Percentiles rank a stretch among this genome's conserved stretches.
phyloP scores from a whole-genome alignment of 1,140 invertebrate genomes.

The Artemia franciscana region DNA sequence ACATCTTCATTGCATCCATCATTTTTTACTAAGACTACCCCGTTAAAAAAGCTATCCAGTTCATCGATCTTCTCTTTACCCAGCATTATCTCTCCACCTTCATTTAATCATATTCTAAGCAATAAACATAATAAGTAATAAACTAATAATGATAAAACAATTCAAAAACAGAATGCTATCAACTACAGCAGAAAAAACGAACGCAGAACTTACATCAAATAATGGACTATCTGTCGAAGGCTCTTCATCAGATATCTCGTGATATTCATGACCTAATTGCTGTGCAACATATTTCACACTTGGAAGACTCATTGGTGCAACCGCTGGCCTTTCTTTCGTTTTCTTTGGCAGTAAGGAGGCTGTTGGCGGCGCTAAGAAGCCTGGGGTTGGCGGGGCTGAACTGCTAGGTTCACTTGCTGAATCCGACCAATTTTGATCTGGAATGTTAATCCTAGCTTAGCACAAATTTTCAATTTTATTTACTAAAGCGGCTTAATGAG shows the following conservation, averaged over 20 bases:
- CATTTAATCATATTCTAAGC: too few species aligned
- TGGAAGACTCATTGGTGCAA: neutral
- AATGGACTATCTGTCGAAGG: slow-evolving; percentile 25
- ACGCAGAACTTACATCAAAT: slow-evolving; percentile 26
- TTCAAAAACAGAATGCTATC: too few species aligned
- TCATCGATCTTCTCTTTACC: neutral
- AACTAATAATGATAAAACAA: too few species aligned
- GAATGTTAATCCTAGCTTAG: neutral
- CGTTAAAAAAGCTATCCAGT: slow-evolving; percentile 3
- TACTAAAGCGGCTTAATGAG: too few species aligned
- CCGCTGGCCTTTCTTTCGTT: neutral
- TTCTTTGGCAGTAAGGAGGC: neutral
- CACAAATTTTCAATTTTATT: too few species aligned
- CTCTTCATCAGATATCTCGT: slow-evolving; percentile 76
- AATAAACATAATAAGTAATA: too few species aligned
- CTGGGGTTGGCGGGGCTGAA: slow-evolving; percentile 8
- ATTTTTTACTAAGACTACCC: neutral
- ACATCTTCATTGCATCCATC: too few species aligned
- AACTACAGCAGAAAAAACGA: too few species aligned
- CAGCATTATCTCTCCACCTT: too few species aligned
- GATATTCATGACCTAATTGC: slow-evolving; percentile 45
- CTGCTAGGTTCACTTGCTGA: slow-evolving; percentile 12
- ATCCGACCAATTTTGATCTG: slow-evolving; percentile 15
- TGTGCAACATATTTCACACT: neutral
- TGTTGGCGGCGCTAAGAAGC: slow-evolving; percentile 1